Evolutionary conservation across 2,113 vertebrate species (phyloP), one percentile per base, ranked within the genome.

Genomic region (Zapus hudsonius): DNA sequence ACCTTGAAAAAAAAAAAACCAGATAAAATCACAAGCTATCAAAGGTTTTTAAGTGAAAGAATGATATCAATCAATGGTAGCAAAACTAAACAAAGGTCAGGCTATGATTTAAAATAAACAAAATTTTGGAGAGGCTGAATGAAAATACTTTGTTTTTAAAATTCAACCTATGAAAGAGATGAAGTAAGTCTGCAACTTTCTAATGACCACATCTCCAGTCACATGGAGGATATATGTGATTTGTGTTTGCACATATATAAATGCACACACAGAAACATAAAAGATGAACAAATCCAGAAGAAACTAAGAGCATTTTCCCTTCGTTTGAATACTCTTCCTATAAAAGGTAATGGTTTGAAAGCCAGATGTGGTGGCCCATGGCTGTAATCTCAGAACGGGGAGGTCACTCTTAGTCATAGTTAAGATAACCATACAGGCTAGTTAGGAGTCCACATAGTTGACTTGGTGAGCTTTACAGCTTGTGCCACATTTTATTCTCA

Each of bases 11-110:
- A n/a, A n/a, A n/a, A n/a, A n/a, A n/a, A n/a, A n/a, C n/a, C n/a
- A n/a, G n/a, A n/a, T n/a, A n/a, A n/a, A n/a, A n/a, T n/a, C n/a
- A n/a, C n/a, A 69, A 92, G 22, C 81, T 38, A 66, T 70, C 64
- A 40, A 84, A 76, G 64, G 40, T 40, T 92, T 93, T 80, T 55
- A 72, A 88, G 4, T 5, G 83, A 92, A 69, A 90, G 27, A 66
- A 92, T 73, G 76, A 61, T 29, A 63, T n/a, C 47, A 72, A 94
- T 33, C 70, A 90, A 81, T 16, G 3, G 16, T 73, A 47, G 81
- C 61, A 55, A 33, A 92, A 86, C 8, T 16, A 63, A 22, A 55
- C 72, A 67, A 52, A 84, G 40, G 29, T 73, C 27, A 85, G 52
- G 57, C 84, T 7, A 59, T 81, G 20, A 86, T 23, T 82, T 38